Percentiles rank a stretch among this genome's conserved stretches.
These are phyloP conservation scores for Rhyacichthys aspro DNA, from an alignment of 2,797 vertebrate species.

Conservation along the genomic window DNA sequence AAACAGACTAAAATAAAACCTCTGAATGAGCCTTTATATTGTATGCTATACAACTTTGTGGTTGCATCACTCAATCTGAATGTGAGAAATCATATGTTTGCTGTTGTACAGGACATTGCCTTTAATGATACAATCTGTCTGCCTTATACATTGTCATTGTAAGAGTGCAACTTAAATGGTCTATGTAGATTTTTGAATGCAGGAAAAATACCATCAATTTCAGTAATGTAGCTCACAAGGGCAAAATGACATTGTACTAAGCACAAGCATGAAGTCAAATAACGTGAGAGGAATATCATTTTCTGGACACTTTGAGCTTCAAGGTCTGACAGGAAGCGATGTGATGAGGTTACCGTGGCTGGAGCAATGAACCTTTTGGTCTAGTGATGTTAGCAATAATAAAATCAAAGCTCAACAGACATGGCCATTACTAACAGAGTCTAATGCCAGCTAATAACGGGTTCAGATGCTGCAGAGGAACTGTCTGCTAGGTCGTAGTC, in stretches of 20 bases:
- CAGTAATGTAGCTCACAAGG: slow-evolving; percentile 50
- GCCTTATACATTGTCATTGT: slow-evolving; percentile 25
- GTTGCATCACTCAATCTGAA: slow-evolving; percentile 17
- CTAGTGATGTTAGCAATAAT: slow-evolving; percentile 10
- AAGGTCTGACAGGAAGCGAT: slow-evolving; percentile 5
- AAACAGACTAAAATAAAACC: neutral
- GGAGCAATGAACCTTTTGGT: neutral
- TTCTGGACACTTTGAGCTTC: slow-evolving; percentile 9
- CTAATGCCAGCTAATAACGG: slow-evolving; percentile 30
- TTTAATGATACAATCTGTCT: slow-evolving; percentile 14
- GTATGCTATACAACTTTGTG: slow-evolving; percentile 11
- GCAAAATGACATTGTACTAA: slow-evolving; percentile 35
- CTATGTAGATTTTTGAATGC: slow-evolving; percentile 20
- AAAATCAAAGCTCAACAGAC: slow-evolving; percentile 26
- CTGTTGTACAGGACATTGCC: slow-evolving; percentile 31
- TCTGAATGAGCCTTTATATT: slow-evolving; percentile 16
- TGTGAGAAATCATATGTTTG: slow-evolving; percentile 34
- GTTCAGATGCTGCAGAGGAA: slow-evolving; percentile 29
- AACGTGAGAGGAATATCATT: slow-evolving; percentile 24
- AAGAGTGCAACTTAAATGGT: slow-evolving; percentile 40
- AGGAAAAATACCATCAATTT: slow-evolving; percentile 43
- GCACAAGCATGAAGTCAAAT: slow-evolving; percentile 34
- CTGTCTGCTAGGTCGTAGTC: slow-evolving; percentile 14
- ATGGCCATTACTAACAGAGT: slow-evolving; percentile 23
- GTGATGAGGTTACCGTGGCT: slow-evolving; percentile 3